These are phyloP conservation scores for Drosophila melanosoma DNA, from an alignment of 2,888 invertebrate genomes.

Conservation along the genomic window DNA sequence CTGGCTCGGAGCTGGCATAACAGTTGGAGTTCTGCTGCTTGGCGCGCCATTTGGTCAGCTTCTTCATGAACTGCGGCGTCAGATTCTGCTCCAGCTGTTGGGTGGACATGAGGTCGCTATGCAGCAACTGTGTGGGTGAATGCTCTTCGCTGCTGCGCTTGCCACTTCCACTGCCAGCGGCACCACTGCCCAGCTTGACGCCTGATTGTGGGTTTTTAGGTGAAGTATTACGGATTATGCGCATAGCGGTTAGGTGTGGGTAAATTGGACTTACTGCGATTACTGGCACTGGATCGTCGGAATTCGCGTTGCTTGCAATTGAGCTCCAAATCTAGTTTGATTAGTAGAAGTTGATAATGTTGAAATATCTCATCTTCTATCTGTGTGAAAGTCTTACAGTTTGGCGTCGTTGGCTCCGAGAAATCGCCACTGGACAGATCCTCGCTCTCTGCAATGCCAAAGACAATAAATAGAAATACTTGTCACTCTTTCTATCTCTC, in stretches of 20 bases:
- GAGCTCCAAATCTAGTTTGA: conserved; percentile 90
- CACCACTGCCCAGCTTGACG: conserved; percentile 49
- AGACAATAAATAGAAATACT: conserved; percentile 5
- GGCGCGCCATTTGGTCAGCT: conserved; percentile 94
- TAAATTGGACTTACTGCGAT: conserved; percentile 67
- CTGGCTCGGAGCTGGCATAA: conserved; percentile 71
- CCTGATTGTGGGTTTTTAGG: conserved; percentile 21
- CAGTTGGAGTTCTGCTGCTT: conserved; percentile 80
- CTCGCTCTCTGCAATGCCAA: conserved; percentile 82
- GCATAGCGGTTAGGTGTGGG: conserved; percentile 5
- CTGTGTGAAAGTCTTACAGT: conserved; percentile 79
- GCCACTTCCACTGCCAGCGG: conserved; percentile 57
- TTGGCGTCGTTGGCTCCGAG: conserved; percentile 85
- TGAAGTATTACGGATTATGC: not conserved
- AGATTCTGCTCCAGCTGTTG: conserved; percentile 88
- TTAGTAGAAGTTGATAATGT: conserved; percentile 90
- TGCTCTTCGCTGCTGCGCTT: conserved; percentile 79
- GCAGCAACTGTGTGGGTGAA: conserved; percentile 74
- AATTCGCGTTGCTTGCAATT: conserved; percentile 89
- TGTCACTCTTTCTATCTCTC: not conserved
- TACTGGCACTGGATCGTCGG: conserved; percentile 60
- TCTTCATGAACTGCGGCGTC: conserved; percentile 92
- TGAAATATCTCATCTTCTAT: conserved; percentile 89
- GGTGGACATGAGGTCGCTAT: conserved; percentile 78
- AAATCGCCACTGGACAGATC: conserved; percentile 85